Conservation (phyloP, 2,888 invertebrate species). For the Drosophila demipolita region DNA sequence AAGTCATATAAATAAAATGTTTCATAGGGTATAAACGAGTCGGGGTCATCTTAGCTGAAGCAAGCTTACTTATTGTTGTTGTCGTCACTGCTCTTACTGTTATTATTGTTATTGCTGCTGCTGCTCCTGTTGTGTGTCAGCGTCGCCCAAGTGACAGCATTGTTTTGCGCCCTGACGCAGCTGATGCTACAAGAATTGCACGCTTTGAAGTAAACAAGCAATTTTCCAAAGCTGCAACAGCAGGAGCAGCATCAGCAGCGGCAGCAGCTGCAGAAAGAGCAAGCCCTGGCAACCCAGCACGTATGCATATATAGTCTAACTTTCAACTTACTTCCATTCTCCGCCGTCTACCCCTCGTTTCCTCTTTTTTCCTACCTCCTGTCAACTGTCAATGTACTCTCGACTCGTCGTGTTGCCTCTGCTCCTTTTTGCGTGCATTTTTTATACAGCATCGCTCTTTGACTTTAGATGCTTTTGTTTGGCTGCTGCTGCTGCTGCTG, state of each 20-base stretch:
- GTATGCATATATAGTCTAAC: constrained; percentile 40
- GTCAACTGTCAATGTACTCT: constrained; percentile 78
- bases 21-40: not conserved
- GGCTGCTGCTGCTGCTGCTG: constrained; percentile 33
- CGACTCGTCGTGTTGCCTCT: constrained; percentile 52
- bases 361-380: constrained; percentile 45
- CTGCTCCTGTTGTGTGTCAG: constrained; percentile 49
- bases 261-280: constrained; percentile 13
- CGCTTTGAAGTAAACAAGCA: constrained; percentile 81
- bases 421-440: constrained; percentile 69
- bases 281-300: constrained; percentile 24
- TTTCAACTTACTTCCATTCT: constrained; percentile 9
- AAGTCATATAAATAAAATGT: not conserved
- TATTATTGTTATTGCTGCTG: constrained; percentile 28
- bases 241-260: constrained; percentile 16
- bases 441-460: constrained; percentile 77
- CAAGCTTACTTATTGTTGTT: constrained; percentile 15
- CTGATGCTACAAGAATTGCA: constrained; percentile 73
- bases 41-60: not conserved
- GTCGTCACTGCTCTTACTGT: constrained; percentile 29
- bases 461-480: constrained; percentile 72
- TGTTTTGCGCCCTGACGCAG: constrained; percentile 73
- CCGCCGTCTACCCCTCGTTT: not conserved
- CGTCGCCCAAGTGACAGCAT: constrained; percentile 75
- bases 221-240: constrained; percentile 61